Evolutionary conservation across 2,797 vertebrate species (phyloP), one percentile per base, ranked within the genome.

Genomic region (Lacerta agilis): DNA sequence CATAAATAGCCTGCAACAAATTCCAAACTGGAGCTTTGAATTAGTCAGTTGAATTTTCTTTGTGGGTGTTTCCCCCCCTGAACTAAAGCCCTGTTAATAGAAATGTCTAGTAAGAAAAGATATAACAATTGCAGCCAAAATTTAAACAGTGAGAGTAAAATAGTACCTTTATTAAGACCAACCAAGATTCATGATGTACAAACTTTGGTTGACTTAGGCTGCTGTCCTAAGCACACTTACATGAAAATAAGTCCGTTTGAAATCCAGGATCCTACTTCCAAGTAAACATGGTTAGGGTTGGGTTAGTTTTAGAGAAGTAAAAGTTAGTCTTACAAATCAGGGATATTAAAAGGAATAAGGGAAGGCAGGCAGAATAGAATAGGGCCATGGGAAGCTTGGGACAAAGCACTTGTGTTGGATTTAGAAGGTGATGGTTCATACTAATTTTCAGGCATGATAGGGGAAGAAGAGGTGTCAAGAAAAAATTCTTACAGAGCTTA

Each of bases 11-110:
- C 27, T 25, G 79, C 61, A 80, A 75, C 43, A 6, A 41, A 89
- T 92, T 92, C 45, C 86, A 72, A 8, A 25, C 88, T 86, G 25
- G 17, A 61, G 78, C 33, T 25, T 83, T 45, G 17, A 41, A 66
- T 36, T 5, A 86, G 33, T 13, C 20, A 41, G 71, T 75, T 2
- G 0, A 82, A 6, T 82, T 85, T 91, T 27, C 85, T 88, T 67
- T 49, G 7, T 45, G n/a, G 15, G 36, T 15, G 89, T 1, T 33
- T 73, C 55, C 82, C 29, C 3, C 71, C 45, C n/a, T 81, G 61
- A 79, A 69, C 85, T 89, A 58, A 75, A 75, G 23, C 8, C 38
- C 33, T 73, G 29, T n/a, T 10, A 75, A 73, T 73, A 38, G 18
- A 81, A 73, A n/a, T 27, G 1, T 66, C 66, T 27, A n/a, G 3